phyloP scores from a whole-genome alignment of 2,113 vertebrate genomes.

The Calyptomena viridis region DNA sequence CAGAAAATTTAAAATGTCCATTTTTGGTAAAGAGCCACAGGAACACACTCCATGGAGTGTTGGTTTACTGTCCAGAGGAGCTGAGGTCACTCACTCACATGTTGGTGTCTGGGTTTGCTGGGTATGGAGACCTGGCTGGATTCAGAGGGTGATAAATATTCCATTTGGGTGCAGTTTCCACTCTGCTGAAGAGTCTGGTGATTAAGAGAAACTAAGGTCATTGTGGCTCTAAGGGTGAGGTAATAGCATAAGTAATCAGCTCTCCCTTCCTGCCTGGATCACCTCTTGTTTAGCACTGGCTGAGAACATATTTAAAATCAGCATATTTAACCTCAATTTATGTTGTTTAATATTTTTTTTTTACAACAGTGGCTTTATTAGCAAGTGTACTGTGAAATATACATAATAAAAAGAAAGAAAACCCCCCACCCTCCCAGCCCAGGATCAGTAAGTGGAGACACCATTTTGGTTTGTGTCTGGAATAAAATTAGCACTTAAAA shows the following conservation, averaged over 20 bases:
- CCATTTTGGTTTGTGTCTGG: neutral
- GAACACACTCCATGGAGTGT: fast-evolving
- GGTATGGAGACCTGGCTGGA: neutral
- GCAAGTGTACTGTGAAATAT: neutral
- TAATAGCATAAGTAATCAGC: neutral
- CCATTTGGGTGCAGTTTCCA: neutral
- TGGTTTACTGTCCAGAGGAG: neutral
- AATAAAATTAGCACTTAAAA: neutral
- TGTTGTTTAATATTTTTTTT: neutral
- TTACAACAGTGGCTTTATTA: neutral
- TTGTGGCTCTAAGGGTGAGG: neutral
- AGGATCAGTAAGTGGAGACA: neutral
- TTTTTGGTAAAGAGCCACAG: neutral
- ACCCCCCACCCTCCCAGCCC: neutral
- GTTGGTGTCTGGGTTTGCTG: neutral
- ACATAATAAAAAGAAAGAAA: neutral
- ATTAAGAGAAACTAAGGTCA: neutral
- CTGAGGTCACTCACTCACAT: neutral
- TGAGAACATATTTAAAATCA: neutral
- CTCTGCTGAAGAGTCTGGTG: neutral
- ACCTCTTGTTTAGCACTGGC: neutral
- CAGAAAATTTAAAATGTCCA: neutral
- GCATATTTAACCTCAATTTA: neutral
- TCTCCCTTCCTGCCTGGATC: neutral
- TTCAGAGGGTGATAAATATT: neutral